A percentile compares a stretch with the other conserved stretches of the same genome.
Evolutionary conservation across 2,888 invertebrate genomes (phyloP).

Genomic region (Cynaeus angustus): DNA sequence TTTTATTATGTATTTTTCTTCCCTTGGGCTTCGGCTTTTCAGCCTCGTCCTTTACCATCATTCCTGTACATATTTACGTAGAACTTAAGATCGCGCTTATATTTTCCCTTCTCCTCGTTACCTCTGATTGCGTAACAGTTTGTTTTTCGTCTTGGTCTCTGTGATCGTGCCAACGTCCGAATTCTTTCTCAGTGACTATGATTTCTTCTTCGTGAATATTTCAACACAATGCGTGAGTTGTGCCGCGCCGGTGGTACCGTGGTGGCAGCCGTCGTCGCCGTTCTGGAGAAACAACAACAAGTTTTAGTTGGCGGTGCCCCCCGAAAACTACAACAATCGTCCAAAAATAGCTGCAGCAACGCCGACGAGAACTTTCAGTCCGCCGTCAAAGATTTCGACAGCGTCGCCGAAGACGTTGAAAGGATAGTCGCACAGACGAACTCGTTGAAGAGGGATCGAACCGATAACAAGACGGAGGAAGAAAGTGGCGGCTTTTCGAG

Average conservation of each 20-base stretch:
- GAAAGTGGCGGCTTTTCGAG: conserved; percentile 37
- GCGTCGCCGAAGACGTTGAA: conserved; percentile 68
- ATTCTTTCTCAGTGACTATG: conserved; percentile 1
- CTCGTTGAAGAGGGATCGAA: conserved; percentile 53
- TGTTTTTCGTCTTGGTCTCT: not conserved
- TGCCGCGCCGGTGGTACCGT: conserved; percentile 72
- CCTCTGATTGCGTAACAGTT: not conserved
- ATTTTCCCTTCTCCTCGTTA: not conserved
- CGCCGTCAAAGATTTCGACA: conserved; percentile 68
- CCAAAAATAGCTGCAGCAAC: conserved; percentile 66
- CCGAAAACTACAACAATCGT: conserved; percentile 45
- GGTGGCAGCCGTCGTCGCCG: conserved; percentile 76
- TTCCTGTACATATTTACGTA: too few species aligned
- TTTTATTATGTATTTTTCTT: too few species aligned
- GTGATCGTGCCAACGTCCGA: conserved; percentile 1
- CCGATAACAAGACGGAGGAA: conserved; percentile 51
- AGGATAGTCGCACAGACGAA: conserved; percentile 60
- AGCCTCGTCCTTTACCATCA: too few species aligned
- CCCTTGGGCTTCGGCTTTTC: too few species aligned
- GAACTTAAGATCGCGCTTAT: conserved; percentile 4
- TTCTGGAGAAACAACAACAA: conserved; percentile 69
- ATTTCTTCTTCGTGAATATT: not conserved
- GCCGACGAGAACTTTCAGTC: conserved; percentile 65
- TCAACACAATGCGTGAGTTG: conserved; percentile 61
- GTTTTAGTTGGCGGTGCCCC: conserved; percentile 38